Evolutionary conservation across 2,888 invertebrate genomes (phyloP).

Genomic region (Caenorhabditis sp.): DNA sequence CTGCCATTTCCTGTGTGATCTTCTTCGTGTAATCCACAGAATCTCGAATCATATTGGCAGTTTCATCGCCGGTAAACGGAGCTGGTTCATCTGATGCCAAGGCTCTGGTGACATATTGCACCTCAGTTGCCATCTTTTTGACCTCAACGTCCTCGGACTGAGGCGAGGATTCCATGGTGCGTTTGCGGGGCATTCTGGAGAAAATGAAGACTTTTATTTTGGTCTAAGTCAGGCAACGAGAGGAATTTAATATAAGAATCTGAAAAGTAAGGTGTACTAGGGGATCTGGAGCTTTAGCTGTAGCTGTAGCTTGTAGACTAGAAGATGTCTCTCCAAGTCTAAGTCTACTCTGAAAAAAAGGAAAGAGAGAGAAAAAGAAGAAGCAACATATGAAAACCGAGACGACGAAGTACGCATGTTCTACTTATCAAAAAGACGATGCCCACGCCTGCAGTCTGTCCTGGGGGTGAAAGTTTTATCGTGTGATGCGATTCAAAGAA

Average conservation of each 20-base stretch:
- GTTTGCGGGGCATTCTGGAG: constrained; percentile 61
- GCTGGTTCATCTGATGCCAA: constrained; percentile 74
- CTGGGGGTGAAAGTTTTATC: constrained; percentile 50
- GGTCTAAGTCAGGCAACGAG: too few relatives aligned
- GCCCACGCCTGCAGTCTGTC: constrained; percentile 42
- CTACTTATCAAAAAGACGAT: constrained; percentile 57
- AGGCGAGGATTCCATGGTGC: constrained; percentile 50
- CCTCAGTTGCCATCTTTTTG: constrained; percentile 47
- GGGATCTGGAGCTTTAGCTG: too few relatives aligned
- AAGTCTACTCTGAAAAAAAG: too few relatives aligned
- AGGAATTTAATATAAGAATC: constrained; percentile 37
- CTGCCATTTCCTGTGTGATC: constrained; percentile 92
- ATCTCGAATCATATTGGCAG: constrained; percentile 84
- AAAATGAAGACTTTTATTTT: constrained; percentile 16
- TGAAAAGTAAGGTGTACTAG: too few relatives aligned
- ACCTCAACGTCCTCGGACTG: constrained; percentile 49
- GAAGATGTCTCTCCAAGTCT: too few relatives aligned
- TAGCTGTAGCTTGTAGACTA: too few relatives aligned
- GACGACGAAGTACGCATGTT: constrained; percentile 60
- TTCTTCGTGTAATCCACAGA: constrained; percentile 90
- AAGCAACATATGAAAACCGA: constrained; percentile 4
- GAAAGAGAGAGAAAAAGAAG: constrained; percentile 14
- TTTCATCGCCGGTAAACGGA: constrained; percentile 79
- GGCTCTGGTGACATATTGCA: constrained; percentile 34
- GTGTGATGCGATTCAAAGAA: constrained; percentile 62